Evolutionary conservation across 2,797 vertebrate species (phyloP).

Genomic region (Hypotaenidia okinawae): DNA sequence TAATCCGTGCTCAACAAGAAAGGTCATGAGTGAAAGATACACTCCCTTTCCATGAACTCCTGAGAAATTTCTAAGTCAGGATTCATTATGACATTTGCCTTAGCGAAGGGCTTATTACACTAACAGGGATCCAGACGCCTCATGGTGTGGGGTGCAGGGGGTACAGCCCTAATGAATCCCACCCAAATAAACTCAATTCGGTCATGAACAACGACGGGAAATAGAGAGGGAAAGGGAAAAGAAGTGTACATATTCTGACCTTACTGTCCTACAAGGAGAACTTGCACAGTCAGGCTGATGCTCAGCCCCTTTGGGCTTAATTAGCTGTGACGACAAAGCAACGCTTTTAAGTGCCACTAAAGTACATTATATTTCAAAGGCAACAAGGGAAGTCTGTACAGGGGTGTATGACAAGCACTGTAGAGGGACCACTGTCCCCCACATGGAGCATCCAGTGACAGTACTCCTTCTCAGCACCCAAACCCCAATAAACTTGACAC

Average conservation of each 20-base stretch:
- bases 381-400: neutral
- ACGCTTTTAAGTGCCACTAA: neutral
- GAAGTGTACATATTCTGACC: neutral
- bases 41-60: constrained; percentile 25
- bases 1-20: neutral
- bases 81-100: constrained; percentile 40
- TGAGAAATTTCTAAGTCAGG: constrained; percentile 23
- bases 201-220: neutral
- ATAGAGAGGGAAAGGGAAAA: neutral
- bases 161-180: neutral
- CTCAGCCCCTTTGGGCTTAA: neutral
- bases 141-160: neutral
- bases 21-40: constrained; percentile 56
- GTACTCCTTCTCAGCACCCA: neutral
- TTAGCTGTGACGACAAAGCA: neutral
- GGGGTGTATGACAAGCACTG: neutral
- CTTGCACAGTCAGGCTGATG: neutral
- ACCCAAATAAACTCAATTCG: neutral
- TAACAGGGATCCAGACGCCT: neutral
- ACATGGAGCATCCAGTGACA: neutral
- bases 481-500: neutral
- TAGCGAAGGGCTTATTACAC: neutral
- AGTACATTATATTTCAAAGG: neutral
- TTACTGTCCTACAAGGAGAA: neutral
- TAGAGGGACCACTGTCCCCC: neutral